Conservation (phyloP, 1,140 invertebrate genomes). For the Tyrophagus putrescentiae region DNA sequence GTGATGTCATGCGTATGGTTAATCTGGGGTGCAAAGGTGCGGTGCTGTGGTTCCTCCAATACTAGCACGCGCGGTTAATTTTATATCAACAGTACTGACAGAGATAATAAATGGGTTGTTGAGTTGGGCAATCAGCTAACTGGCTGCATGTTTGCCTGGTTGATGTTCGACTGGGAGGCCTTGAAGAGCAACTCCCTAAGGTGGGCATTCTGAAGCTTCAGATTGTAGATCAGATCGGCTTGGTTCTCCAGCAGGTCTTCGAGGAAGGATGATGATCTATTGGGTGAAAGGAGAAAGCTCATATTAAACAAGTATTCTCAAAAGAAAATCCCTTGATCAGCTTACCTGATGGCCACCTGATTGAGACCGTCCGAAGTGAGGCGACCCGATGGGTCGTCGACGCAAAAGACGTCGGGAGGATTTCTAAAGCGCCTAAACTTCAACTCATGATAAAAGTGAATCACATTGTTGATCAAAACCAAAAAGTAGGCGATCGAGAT, state of each 20-base stretch:
- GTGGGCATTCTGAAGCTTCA: conserved; percentile 18
- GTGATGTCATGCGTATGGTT: too few species aligned
- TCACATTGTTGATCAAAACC: neutral
- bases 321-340: neutral
- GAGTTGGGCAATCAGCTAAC: neutral
- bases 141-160: neutral
- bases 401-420: conserved; percentile 19
- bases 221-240: conserved; percentile 20
- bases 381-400: conserved; percentile 13
- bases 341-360: conserved; percentile 14
- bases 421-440: conserved; percentile 12
- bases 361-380: conserved; percentile 15
- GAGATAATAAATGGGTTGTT: neutral
- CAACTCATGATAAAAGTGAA: conserved; percentile 17
- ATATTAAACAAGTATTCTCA: neutral
- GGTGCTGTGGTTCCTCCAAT: too few species aligned
- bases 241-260: conserved; percentile 20
- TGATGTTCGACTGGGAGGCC: neutral
- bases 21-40: too few species aligned
- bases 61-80: too few species aligned
- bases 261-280: conserved; percentile 18
- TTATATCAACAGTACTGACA: too few species aligned
- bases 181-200: conserved; percentile 16
- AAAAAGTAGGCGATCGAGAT: neutral
- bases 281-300: neutral